Base-by-base conservation (phyloP, 2,113 vertebrate species). In the Vulpes ferrilata region DNA sequence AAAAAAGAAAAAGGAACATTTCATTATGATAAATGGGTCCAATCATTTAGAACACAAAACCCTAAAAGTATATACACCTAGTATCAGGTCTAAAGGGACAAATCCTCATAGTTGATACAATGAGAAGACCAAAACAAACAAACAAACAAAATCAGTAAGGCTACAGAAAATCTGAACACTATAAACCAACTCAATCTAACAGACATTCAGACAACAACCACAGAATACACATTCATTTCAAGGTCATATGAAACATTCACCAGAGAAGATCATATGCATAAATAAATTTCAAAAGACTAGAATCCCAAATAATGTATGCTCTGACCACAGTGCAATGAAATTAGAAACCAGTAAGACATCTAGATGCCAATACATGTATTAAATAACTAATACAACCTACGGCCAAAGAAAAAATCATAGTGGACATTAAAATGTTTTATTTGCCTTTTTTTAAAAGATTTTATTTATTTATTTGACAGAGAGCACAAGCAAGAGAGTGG, bases 151-250 rank as follows among this genome's bases (percentile, higher is more conserved):
- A 93, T 62, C 20, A 10, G 15, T 88, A 83, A 93, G 23, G 74
- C 89, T 59, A 96, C 2, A 90, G 90, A 87, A 94, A 96, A 95
- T 64, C 25, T 73, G 38, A 92, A 69, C 16, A 95, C 25, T 51
- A 74, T 76, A 32, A 86, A 76, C 32, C 13, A 90, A 79, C 0
- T 32, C 83, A 57, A 48, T 55, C 5, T 20, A 81, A 93, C 3
- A 38, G 2, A 59, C 16, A 83, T 30, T 95, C 53, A 73, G 53
- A 96, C 22, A 23, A 64, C 64, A 65, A 67, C 11, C 67, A n/a
- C 17, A 76, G 30, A 96, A 80, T 57, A 80, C 25, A 90, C 15
- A 67, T 53, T 86, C 51, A 67, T 76, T 76, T 69, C 23, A 88
- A 79, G 9, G 38, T 59, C 32, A 57, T 51, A 89, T 2, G 13